Evolutionary conservation across 1,140 invertebrate genomes (phyloP), one percentile per base, ranked within the genome.

Genomic region (Aphis craccivora): DNA sequence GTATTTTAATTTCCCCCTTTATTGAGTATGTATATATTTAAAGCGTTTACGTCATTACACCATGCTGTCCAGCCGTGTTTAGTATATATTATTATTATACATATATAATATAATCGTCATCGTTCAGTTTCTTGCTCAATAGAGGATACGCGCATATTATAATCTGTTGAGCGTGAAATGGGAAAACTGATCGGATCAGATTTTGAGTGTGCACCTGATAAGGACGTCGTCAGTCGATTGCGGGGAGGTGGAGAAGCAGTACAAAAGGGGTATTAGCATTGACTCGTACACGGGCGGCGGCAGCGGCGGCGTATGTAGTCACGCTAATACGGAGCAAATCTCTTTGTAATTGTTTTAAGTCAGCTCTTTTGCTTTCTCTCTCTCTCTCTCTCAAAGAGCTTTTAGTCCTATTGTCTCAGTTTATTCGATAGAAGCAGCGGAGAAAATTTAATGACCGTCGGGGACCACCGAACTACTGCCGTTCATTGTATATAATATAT

Each of bases 311-410:
- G n/a, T 40, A 37, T 76, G 67, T 51, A 91, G 22, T 60, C 45
- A 55, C 55, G 55, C 37, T 90, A 90, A 90, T 90, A 93, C 81
- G 30, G 18, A 43, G 76, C 23, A 93, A 93, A 86, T 93, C 91
- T 86, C 81, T 93, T 93, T 93, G 91, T 93, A 93, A 93, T 93
- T 93, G 91, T 93, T 93, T 93, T 93, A 93, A 93, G 91, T 93
- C 91, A 35, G 43, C 22, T 55, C 37, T 67, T 43, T 60, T 35
- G 20, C 37, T 43, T 37, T 9, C 37, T 60, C 22, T 87, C 30
- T n/a, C 86, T 88, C 87, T 51, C 30, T 51, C 45, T 51, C 8
- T 35, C 87, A 67, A 93, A 93, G 81, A 53, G 91, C 91, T 93
- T 93, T 93, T 93, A 93, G 91, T 86, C 35, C 81, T 51, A 93